These are phyloP conservation scores for Bombus confusus DNA, from an alignment of 1,140 invertebrate species.

Conservation along the genomic window DNA sequence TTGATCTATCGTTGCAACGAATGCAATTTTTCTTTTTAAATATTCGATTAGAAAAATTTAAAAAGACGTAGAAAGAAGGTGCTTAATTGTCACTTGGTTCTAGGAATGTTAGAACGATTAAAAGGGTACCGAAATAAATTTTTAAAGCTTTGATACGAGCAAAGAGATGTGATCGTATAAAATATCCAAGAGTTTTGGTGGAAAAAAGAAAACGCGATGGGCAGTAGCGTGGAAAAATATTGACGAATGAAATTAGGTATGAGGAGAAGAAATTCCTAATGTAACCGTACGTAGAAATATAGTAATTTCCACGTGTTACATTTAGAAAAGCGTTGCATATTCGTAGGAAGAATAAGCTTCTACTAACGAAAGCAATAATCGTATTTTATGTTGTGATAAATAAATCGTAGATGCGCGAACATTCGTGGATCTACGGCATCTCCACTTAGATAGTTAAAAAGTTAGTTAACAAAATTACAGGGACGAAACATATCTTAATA, in stretches of 20 bases:
- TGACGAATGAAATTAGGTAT: neutral
- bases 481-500: conserved; percentile 42
- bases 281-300: neutral
- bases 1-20: neutral
- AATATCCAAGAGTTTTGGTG: neutral
- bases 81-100: neutral
- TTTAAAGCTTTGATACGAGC: neutral
- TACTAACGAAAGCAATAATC: conserved; percentile 8
- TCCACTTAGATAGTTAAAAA: neutral
- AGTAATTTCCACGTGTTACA: neutral
- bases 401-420: neutral
- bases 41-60: neutral
- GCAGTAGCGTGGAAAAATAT: neutral
- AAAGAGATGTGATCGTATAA: neutral
- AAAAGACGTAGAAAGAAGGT: too few species aligned
- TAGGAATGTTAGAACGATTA: neutral
- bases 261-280: neutral
- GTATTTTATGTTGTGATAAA: conserved; percentile 4
- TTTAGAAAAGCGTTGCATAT: neutral
- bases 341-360: neutral
- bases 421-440: conserved; percentile 18
- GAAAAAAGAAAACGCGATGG: neutral
- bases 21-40: neutral
- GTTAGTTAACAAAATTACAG: conserved; percentile 11
- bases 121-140: neutral